Base-by-base conservation (phyloP, 2,797 vertebrate genomes). In the Parauchenoglanis punctatus region DNA sequence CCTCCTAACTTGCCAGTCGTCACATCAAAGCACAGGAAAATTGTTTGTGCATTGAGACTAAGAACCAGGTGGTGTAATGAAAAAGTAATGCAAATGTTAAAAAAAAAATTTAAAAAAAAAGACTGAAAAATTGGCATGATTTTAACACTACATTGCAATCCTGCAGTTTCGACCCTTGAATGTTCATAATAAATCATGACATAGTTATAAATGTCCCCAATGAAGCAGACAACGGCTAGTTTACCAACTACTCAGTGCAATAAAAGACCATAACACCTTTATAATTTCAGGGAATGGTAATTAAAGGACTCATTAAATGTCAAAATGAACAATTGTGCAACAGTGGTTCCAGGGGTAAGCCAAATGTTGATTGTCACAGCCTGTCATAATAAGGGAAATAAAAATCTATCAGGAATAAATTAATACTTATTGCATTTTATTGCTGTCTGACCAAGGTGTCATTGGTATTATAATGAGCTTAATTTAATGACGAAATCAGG, bases 241-340 rank as follows among this genome's bases (percentile, higher is more conserved):
- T 56, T 46, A 76, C 44, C 58, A 54, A 87, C 18, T 46, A 49
- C 56, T 68, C 72, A 52, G 40, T 67, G 58, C 31, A 72, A 76
- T 85, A 54, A 88, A 72, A 67, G 63, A 78, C 20, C 80, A 68
- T 85, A 18, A 75, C 23, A 58, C 85, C 54, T 83, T 54, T 78
- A 28, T 88, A 63, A 44, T 65, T 78, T 28, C 40, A 7, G 31
- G 28, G 52, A 84, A 68, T 49, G 31, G 13, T 81, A 86, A 86
- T 86, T 86, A 89, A 87, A 81, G 65, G 63, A 85, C 70, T 78
- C 86, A 86, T 89, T 82, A 86, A 72, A 54, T 61, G 25, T 84
- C 83, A 72, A 88, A 89, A 85, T 40, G 31, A 67, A 65, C 4
- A 31, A 40, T 72, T 77, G 59, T 84, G 49, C 7, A 77, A 28